Evolutionary conservation across 1,140 invertebrate genomes (phyloP), one percentile per base, ranked within the genome.

Genomic region (Ruditapes philippinarum): DNA sequence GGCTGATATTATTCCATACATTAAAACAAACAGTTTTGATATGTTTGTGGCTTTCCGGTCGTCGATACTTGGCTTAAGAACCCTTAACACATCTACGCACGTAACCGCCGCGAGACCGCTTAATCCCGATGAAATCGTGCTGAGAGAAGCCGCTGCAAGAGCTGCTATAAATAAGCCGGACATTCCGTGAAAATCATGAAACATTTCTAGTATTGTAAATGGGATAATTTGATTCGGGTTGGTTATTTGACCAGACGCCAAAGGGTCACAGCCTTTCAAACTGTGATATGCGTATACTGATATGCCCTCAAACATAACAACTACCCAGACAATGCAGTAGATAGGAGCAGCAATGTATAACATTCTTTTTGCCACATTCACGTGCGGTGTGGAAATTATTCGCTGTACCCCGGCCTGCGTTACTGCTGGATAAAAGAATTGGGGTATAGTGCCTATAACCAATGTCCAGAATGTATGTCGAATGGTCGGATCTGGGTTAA

Each of bases 151-250:
- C 54, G 57, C 51, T 40, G 73, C 54, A 25, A 85, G 14, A n/a
- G 82, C 68, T 11, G 82, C 68, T 17, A 85, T 73, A 28, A 85
- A 85, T 5, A 85, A 51, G 14, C 82, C 82, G 9, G 82, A 28
- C 11, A 85, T 40, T 12, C 82, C 82, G 0, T 31, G 49, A 57
- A 74, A 36, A 3, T 36, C 33, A 22, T 85, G 45, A 33, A 85
- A 85, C 28, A 85, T 2, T 49, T 74, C 51, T 33, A 85, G 36
- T 28, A 85, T 65, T 25, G 54, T 76, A 60, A 74, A 76, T n/a
- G 82, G 82, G 38, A 85, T 19, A 33, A 85, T 51, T 49, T 85
- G 68, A 65, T 85, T 85, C 11, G 70, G 51, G 22, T 85, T 85
- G n/a, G 33, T 57, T 38, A 85, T 60, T 28, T 31, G 5, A 12